Base-by-base conservation (phyloP, 2,113 vertebrate genomes). In the Balaeniceps rex region DNA sequence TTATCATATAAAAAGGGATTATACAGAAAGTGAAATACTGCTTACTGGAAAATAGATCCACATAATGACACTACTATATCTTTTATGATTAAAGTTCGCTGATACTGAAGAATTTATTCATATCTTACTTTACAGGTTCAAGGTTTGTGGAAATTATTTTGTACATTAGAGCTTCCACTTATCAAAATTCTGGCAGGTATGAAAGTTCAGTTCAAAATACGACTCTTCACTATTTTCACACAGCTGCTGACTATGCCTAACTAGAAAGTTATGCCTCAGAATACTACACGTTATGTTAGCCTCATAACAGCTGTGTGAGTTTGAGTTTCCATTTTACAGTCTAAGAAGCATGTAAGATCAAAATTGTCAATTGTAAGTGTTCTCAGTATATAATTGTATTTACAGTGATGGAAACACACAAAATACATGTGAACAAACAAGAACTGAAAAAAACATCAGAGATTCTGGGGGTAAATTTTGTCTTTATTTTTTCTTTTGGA, bases 171-270 rank as follows among this genome's bases (percentile, higher is more conserved):
- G 97, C 97, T 99, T 90, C 98, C 98, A 86, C 98, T 99, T 98
- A 98, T 99, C 85, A 98, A 99, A 76, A 96, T 99, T 96, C 98
- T 99, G 97, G 99, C 99, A 98, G 99, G 99, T 99, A 94, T 97
- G 96, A 44, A 87, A 94, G 46, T 85, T 91, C 55, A 49, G 14
- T 77, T 76, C 58, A 74, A 82, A 93, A 88, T 70, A 58, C 1
- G 26, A 77, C 58, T 77, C 34, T 75, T 68, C 29, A 34, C 47
- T 57, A 1, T 87, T 89, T 93, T 84, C 22, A 68, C 33, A 47
- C 36, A 87, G 46, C n/a, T 95, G 42, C 64, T 88, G 52, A 64
- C 58, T 77, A 2, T 81, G 46, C 36, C 75, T 4, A 66, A 78
- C 52, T 83, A 46, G 21, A 71, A 66, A 51, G 52, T 77, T 77